These are phyloP conservation scores for Hippocampus guttulatus DNA, from an alignment of 2,113 vertebrate species.

Conservation along the genomic window DNA sequence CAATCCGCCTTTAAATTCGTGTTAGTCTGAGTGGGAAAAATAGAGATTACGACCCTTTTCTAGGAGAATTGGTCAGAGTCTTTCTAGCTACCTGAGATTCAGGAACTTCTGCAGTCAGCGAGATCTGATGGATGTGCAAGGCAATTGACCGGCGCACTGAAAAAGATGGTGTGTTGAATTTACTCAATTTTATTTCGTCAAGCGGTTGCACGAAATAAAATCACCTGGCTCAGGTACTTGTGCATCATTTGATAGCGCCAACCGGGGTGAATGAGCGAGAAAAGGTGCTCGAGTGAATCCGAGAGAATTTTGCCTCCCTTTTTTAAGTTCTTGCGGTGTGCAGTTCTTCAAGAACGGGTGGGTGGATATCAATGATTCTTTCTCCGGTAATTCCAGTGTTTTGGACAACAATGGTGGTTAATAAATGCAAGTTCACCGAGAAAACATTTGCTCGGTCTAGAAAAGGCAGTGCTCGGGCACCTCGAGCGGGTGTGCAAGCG, in stretches of 20 bases:
- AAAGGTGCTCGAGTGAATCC: not conserved
- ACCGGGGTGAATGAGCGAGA: not conserved
- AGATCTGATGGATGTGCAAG: too few relatives aligned
- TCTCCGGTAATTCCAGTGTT: not conserved
- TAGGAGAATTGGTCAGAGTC: too few relatives aligned
- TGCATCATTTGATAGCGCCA: not conserved
- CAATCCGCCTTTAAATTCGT: too few relatives aligned
- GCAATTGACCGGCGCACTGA: too few relatives aligned
- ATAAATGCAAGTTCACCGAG: not conserved
- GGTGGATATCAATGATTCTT: not conserved
- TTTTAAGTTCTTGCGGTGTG: not conserved
- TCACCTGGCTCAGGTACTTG: too few relatives aligned
- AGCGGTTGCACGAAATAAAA: too few relatives aligned
- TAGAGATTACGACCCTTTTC: too few relatives aligned
- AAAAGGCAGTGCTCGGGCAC: slow-evolving; percentile 14
- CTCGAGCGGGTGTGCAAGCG: slow-evolving; percentile 35
- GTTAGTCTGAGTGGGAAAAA: too few relatives aligned
- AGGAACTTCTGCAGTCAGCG: too few relatives aligned
- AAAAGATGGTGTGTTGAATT: too few relatives aligned
- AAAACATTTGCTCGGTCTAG: slow-evolving; percentile 20
- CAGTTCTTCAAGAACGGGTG: not conserved
- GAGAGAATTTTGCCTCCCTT: not conserved
- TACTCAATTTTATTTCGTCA: too few relatives aligned
- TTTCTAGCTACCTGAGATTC: too few relatives aligned
- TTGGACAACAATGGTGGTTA: not conserved